These are phyloP conservation scores for Nylanderia fulva DNA, from an alignment of 1,140 invertebrate species.

Conservation along the genomic window DNA sequence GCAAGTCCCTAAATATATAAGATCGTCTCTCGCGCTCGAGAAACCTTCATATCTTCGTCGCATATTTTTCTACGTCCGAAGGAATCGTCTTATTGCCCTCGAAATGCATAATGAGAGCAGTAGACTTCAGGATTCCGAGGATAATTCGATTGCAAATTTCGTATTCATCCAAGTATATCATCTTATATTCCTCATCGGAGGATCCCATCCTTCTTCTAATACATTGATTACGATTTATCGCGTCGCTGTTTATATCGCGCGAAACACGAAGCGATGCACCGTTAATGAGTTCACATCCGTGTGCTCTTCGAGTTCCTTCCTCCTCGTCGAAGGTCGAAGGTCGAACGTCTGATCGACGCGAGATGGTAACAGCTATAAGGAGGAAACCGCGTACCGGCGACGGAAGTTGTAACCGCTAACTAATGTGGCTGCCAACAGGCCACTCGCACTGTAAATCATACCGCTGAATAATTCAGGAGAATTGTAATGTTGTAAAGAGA, in stretches of 20 bases:
- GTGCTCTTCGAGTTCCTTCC: slow-evolving; percentile 53
- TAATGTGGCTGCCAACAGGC: neutral
- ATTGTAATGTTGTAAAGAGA: neutral
- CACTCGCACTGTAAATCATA: neutral
- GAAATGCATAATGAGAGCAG: neutral
- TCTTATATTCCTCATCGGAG: slow-evolving; percentile 13
- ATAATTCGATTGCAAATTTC: neutral
- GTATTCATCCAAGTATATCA: neutral
- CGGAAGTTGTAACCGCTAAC: slow-evolving; percentile 13
- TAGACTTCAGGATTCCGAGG: neutral
- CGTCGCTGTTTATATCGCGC: slow-evolving; percentile 57
- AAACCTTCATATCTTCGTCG: slow-evolving; percentile 26
- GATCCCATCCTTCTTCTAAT: slow-evolving; percentile 18
- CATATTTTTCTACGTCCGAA: slow-evolving; percentile 49
- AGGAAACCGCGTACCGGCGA: neutral
- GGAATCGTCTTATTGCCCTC: neutral
- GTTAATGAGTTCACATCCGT: slow-evolving; percentile 64
- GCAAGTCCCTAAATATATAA: slow-evolving; percentile 23
- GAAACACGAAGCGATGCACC: slow-evolving; percentile 42
- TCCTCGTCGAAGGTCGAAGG: slow-evolving; percentile 50
- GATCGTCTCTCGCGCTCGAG: slow-evolving; percentile 9
- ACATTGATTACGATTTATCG: slow-evolving; percentile 60
- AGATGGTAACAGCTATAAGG: slow-evolving; percentile 8
- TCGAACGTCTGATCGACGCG: slow-evolving; percentile 44
- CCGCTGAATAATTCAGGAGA: slow-evolving; percentile 13